Evolutionary conservation across 2,113 vertebrate species (phyloP), one percentile per base, ranked within the genome.

Genomic region (Boleophthalmus pectinirostris): DNA sequence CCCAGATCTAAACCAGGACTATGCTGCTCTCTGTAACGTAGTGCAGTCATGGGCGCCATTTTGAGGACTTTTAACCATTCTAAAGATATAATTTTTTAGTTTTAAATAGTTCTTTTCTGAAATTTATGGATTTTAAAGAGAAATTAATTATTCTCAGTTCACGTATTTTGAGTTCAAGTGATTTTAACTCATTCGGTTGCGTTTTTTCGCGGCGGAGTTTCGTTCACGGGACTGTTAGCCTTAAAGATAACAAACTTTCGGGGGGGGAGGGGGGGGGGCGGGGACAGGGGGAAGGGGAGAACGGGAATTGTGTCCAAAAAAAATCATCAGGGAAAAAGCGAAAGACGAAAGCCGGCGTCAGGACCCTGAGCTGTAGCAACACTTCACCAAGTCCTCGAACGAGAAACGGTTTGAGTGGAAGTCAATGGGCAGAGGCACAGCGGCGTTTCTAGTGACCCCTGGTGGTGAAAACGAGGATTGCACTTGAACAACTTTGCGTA

Each of bases 151-250:
- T 20, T 51, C 47, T 18, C 4, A 20, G 47, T 51, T 51, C 16
- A 51, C 9, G n/a, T n/a, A 54, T 54, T n/a, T 54, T n/a, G 51
- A 53, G 9, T n/a, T n/a, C 18, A 20, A 9, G 51, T n/a, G 51
- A n/a, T 21, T 54, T 54, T n/a, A 54, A 11, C 51, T 54, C 51
- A n/a, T 10, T 20, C 9, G n/a, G 51, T n/a, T 11, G 20, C 11
- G 9, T n/a, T 3, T n/a, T 53, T 53, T 51, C 20, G 49, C 18
- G 2, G 49, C 20, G 49, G 18, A 18, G 16, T 51, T 53, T 53
- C 8, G 49, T 51, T 70, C 94, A 73, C 87, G 93, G 88, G 93
- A 95, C 95, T 95, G 95, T 96, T 96, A 96, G 96, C 96, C 97
- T 97, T 97, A 97, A 96, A 93, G 95, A 83, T 87, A 88, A 93